Base-by-base conservation (phyloP, 2,797 vertebrate species). In the Muscicapa striata region DNA sequence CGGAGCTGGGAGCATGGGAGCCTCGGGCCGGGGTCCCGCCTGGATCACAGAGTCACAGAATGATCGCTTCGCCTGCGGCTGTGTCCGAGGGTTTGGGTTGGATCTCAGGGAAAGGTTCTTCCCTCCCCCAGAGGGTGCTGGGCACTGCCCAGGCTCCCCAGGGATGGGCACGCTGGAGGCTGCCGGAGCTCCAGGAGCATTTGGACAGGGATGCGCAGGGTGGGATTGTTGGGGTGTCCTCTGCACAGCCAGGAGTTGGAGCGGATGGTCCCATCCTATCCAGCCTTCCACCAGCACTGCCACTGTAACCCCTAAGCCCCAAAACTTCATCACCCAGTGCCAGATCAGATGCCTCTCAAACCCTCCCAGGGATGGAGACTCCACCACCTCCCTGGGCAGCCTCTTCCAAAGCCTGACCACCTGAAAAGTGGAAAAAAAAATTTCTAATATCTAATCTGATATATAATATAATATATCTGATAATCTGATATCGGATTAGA, bases 41-140 rank as follows among this genome's bases (percentile, higher is more conserved):
- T 3, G 43, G 30, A 6, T 36, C 38, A 2, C 24, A 3, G 17
- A 43, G 6, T 5, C 21, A 7, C 43, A 3, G 22, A 36, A 14
- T 1, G 11, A 1, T 17, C 52, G 0, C 16, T 45, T 2, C 3
- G 5, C 45, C 52, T 3, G n/a, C 2, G 14, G 67, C 59, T n/a
- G 29, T 15, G 52, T 0, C 67, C 45, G 0, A 34, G 21, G 15
- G 1, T 2, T 13, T 13, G 3, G 19, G 32, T 0, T 32, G 67
- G 9, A 10, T 1, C 1, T 9, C 7, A 3, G 54, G 30, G 30
- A 1, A 17, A 9, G 68, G 5, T 0, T 13, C 8, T 38, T 1
- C 24, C 26, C 7, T 30, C 1, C 30, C 30, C 14, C 61, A 1
- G 46, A 34, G 40, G 13, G 12, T 46, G 46, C 16, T 40, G 84